Conservation (phyloP, 2,888 invertebrate species). For the Tuberolachnus salignus region DNA sequence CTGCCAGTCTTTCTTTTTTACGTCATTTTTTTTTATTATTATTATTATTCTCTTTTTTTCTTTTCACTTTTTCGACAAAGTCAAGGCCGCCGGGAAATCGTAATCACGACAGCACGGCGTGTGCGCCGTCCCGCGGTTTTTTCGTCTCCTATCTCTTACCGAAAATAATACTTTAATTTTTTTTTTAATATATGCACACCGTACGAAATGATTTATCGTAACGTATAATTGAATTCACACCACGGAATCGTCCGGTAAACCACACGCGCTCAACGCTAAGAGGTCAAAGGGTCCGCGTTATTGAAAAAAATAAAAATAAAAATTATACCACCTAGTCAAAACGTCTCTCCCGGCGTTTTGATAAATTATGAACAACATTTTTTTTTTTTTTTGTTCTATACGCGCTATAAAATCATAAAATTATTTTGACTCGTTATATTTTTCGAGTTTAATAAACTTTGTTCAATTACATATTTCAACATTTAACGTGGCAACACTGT, state of each 20-base stretch:
- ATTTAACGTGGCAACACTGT: too few species aligned
- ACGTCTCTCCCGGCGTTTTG: too few species aligned
- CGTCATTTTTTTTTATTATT: not conserved
- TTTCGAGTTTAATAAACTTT: too few species aligned
- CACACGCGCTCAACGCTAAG: too few species aligned
- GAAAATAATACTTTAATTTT: not conserved
- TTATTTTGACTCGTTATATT: too few species aligned
- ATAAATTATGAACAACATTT: too few species aligned
- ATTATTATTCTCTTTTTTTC: not conserved
- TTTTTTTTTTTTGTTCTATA: too few species aligned
- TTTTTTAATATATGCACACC: constrained; percentile 19
- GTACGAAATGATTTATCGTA: not conserved
- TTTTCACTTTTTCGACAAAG: constrained; percentile 32
- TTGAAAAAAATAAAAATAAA: too few species aligned
- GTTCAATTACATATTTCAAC: too few species aligned
- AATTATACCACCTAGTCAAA: too few species aligned
- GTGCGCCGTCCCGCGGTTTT: not conserved
- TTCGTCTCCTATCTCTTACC: not conserved
- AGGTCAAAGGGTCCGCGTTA: not conserved
- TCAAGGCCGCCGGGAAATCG: constrained; percentile 36
- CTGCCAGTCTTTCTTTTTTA: not conserved
- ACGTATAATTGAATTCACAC: too few species aligned
- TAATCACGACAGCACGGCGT: not conserved
- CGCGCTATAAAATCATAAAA: too few species aligned
- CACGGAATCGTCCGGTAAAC: not conserved